phyloP scores from a whole-genome alignment of 2,113 vertebrate species.

The Pseudopodoces humilis region DNA sequence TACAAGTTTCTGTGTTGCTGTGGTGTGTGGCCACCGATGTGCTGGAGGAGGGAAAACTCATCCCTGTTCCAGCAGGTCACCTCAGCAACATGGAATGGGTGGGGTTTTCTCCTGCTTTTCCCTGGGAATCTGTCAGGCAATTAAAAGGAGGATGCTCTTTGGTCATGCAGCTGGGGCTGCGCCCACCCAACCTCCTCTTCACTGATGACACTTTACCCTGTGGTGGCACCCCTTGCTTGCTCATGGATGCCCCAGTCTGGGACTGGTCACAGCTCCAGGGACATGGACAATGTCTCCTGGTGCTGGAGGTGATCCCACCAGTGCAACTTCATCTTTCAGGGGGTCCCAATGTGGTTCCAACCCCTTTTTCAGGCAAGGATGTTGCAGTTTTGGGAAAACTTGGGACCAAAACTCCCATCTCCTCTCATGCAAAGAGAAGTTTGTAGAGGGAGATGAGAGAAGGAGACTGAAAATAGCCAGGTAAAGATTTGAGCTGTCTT shows the following conservation, averaged over 20 bases:
- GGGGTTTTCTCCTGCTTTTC: not conserved
- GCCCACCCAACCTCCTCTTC: fast-evolving
- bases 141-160: not conserved
- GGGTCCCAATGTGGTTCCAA: not conserved
- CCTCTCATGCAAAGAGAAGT: not conserved
- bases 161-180: not conserved
- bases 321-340: not conserved
- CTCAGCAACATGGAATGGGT: fast-evolving
- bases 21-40: fast-evolving
- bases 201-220: not conserved
- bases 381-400: not conserved
- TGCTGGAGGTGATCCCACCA: not conserved
- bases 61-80: not conserved
- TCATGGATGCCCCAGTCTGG: not conserved
- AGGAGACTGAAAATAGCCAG: not conserved
- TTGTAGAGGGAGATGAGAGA: not conserved
- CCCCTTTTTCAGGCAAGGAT: not conserved
- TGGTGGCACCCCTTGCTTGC: too few species aligned
- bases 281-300: not conserved
- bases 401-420: not conserved
- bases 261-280: not conserved
- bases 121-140: not conserved
- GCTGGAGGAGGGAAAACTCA: not conserved
- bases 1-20: fast-evolving
- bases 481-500: not conserved